Percentiles rank a stretch among this genome's conserved stretches.
Conservation (phyloP, 2,797 vertebrate species). For the Syngnathus rostellatus region DNA sequence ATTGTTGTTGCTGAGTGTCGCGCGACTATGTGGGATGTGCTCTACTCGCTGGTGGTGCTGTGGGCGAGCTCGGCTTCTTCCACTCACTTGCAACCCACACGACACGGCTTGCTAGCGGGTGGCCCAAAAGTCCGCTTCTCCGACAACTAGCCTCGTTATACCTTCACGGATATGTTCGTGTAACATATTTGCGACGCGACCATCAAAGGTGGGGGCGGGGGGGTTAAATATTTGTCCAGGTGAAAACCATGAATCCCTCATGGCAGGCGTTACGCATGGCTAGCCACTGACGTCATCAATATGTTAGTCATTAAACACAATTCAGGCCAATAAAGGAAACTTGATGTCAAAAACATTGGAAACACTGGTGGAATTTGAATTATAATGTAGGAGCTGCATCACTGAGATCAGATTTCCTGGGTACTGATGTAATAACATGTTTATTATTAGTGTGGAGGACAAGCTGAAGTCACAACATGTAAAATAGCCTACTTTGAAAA, state of each 20-base stretch:
- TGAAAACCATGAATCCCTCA: neutral
- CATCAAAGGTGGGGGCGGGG: no score
- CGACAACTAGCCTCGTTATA: neutral
- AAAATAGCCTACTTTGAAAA: neutral
- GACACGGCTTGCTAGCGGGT: constrained; percentile 5
- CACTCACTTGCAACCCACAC: constrained; percentile 43
- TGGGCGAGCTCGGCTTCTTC: constrained; percentile 38
- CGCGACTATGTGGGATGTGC: constrained; percentile 54
- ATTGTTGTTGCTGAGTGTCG: constrained; percentile 64
- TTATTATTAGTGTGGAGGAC: neutral
- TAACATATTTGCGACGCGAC: neutral
- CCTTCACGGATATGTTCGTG: neutral
- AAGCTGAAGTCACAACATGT: neutral
- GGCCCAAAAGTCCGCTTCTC: neutral
- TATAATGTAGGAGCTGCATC: neutral
- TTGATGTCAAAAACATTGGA: neutral
- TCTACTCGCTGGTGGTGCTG: constrained; percentile 18
- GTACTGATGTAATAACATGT: neutral
- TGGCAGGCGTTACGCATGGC: constrained; percentile 19
- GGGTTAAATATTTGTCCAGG: neutral
- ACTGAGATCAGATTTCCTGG: neutral
- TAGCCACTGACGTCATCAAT: constrained; percentile 38
- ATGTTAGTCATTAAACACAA: constrained; percentile 16
- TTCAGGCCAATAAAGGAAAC: neutral
- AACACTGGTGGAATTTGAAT: neutral